Evolutionary conservation across 2,113 vertebrate genomes (phyloP), one percentile per base, ranked within the genome.

Genomic region (Bubo scandiacus): DNA sequence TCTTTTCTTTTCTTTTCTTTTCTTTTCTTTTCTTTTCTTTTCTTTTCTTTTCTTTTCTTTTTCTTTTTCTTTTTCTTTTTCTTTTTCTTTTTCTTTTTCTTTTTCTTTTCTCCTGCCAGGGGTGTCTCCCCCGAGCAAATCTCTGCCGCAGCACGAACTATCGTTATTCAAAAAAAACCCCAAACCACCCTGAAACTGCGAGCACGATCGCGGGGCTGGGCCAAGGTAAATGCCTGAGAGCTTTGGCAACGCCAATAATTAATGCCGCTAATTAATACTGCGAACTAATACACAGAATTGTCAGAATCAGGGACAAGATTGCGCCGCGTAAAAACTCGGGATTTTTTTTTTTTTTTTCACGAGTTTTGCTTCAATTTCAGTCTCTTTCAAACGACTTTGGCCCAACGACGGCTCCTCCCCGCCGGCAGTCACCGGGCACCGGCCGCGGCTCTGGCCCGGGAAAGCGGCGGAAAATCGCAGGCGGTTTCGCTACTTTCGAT

Each of bases 111-210:
- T 51, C 19, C 12, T 12, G 29, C 47, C 30, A 7, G 10, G 18
- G 17, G 20, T 51, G 42, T 25, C 23, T 45, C 7, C 8, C 29
- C 27, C 10, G 10, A 59, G 2, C 27, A 10, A 17, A 42, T 55
- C 40, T 2, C 51, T 10, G 0, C 38, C 4, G 3, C 40, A 67
- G 6, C 23, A 17, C 25, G 2, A 89, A 22, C 8, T 3, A 6
- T 70, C 26, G 5, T 77, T 73, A 32, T 59, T 43, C 3, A 32
- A 45, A 54, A 71, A 29, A 86, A 72, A 13, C 4, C 8, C 3
- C 17, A 71, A 90, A 18, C 4, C 58, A 68, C 25, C 30, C 19
- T 16, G 10, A 77, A 91, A 47, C 49, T 25, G n/a, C 4, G 11
- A 74, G 14, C 38, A 13, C 20, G 6, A 63, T 26, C 1, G 25